A percentile compares a stretch with the other conserved stretches of the same genome.
phyloP scores from a whole-genome alignment of 2,888 invertebrate species.

The Lochmaea crataegi region DNA sequence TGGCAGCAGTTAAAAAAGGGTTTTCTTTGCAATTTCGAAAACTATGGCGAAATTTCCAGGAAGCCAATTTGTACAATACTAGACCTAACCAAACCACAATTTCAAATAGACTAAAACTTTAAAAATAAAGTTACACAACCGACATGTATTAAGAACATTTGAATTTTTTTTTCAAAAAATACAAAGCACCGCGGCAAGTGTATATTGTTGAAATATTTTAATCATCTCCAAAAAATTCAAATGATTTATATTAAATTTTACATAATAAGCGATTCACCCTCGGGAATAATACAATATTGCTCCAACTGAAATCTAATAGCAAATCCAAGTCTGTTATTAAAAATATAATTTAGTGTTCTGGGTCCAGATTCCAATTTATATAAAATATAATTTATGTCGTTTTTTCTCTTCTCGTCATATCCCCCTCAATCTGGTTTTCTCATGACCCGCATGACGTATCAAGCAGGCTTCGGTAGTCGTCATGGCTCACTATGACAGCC shows the following conservation, averaged over 20 bases:
- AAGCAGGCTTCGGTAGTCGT: constrained; percentile 43
- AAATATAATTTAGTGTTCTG: constrained; percentile 8
- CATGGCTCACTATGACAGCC: constrained; percentile 58
- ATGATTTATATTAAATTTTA: constrained; percentile 1
- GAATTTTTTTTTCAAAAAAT: too few species aligned
- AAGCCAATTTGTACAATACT: too few species aligned
- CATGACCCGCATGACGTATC: constrained; percentile 53
- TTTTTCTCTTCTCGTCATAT: constrained; percentile 44
- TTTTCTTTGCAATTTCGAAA: too few species aligned
- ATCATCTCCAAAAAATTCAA: neutral
- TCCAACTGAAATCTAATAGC: constrained; percentile 2
- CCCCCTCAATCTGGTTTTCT: constrained; percentile 53
- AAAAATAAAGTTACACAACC: too few species aligned
- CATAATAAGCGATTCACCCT: constrained; percentile 6
- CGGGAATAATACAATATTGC: neutral
- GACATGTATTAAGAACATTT: too few species aligned
- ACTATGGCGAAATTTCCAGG: too few species aligned
- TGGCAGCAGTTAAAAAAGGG: too few species aligned
- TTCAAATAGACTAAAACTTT: too few species aligned
- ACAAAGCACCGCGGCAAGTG: neutral
- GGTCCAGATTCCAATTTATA: constrained; percentile 53
- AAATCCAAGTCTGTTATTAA: constrained; percentile 8
- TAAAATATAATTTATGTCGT: constrained; percentile 53
- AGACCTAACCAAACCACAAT: too few species aligned
- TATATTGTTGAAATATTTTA: neutral